Conservation (phyloP, 2,888 invertebrate genomes). For the Congeria kusceri region DNA sequence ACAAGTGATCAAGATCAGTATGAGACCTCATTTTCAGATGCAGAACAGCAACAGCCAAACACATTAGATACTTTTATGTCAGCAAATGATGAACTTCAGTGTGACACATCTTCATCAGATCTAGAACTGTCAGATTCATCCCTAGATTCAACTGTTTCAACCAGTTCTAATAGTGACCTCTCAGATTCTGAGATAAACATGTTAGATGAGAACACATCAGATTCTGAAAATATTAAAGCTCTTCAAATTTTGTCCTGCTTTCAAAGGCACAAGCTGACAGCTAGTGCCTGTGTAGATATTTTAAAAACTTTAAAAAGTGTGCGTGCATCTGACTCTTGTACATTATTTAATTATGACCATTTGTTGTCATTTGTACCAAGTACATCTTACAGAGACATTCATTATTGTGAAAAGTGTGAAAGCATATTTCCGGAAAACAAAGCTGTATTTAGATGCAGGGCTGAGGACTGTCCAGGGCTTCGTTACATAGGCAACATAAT, state of each 20-base stretch:
- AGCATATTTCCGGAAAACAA: conserved; percentile 23
- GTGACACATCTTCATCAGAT: too few species aligned
- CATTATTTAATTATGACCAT: conserved; percentile 2
- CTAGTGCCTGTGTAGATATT: conserved; percentile 23
- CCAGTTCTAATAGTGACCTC: too few species aligned
- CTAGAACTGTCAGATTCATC: too few species aligned
- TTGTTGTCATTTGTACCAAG: conserved; percentile 13
- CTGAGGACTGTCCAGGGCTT: conserved; percentile 25
- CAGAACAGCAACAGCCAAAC: too few species aligned
- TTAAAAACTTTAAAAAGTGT: conserved; percentile 18
- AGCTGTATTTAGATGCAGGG: conserved; percentile 17
- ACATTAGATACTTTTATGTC: too few species aligned
- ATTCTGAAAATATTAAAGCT: neutral
- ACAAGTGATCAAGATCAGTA: too few species aligned
- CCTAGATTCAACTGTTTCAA: too few species aligned
- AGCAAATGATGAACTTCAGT: too few species aligned
- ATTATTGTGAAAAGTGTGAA: conserved; percentile 21
- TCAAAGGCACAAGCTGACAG: conserved; percentile 18
- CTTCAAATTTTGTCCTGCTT: conserved; percentile 15
- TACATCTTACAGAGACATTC: conserved; percentile 16
- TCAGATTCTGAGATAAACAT: too few species aligned
- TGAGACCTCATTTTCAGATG: too few species aligned
- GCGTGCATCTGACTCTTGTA: conserved; percentile 6
- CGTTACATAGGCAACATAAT: conserved; percentile 11
- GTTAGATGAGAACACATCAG: too few species aligned